Evolutionary conservation across 1,140 invertebrate species (phyloP).

Genomic region (Hesperophylax magnus): DNA sequence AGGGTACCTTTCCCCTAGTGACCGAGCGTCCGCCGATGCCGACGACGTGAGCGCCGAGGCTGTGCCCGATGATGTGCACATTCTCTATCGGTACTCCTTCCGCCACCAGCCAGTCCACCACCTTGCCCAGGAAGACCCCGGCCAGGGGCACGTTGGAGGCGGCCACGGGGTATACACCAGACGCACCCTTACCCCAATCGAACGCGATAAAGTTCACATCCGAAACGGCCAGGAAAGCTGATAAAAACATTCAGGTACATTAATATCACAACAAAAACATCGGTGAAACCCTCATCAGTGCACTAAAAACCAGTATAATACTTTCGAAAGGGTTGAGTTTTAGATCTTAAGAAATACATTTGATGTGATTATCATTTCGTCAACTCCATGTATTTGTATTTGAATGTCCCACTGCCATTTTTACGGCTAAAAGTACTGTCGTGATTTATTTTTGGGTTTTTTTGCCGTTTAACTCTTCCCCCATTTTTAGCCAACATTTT

Average conservation of each 20-base stretch:
- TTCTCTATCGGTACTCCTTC: background rate
- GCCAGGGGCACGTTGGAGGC: conserved; percentile 68
- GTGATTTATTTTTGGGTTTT: too few species aligned
- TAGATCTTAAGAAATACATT: too few species aligned
- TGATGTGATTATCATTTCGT: too few species aligned
- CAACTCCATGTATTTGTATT: too few species aligned
- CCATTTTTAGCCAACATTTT: too few species aligned
- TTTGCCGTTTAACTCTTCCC: too few species aligned
- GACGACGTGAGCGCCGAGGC: conserved; percentile 73
- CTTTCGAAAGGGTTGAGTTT: too few species aligned
- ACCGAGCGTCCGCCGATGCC: conserved; percentile 66
- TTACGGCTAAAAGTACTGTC: too few species aligned
- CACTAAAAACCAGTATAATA: too few species aligned
- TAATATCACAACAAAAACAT: too few species aligned
- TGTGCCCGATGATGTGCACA: conserved; percentile 73
- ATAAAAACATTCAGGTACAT: background rate
- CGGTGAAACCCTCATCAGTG: too few species aligned
- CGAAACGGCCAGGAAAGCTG: conserved; percentile 64
- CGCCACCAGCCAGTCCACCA: conserved; percentile 69
- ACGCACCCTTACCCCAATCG: conserved; percentile 69
- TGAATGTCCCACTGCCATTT: too few species aligned
- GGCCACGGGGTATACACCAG: conserved; percentile 67
- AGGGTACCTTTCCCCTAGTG: conserved; percentile 42
- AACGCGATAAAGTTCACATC: conserved; percentile 73
- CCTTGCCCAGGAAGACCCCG: conserved; percentile 69